Conservation (phyloP, 1,140 invertebrate genomes). For the Drosophila pectinifera region DNA sequence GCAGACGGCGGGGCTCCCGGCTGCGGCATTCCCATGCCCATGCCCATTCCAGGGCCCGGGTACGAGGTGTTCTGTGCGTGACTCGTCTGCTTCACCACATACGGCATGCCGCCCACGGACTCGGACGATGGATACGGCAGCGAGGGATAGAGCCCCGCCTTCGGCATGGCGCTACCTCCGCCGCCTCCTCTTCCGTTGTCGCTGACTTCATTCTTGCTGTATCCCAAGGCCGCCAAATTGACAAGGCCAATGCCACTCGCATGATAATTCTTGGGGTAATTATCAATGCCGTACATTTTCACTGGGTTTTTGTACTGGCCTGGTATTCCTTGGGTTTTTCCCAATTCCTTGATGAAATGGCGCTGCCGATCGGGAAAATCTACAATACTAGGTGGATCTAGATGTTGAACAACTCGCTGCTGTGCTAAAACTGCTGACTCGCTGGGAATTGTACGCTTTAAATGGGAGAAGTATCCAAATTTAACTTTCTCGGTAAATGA, state of each 20-base stretch:
- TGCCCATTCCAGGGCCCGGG: slow-evolving; percentile 21
- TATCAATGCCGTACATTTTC: slow-evolving; percentile 77
- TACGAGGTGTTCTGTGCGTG: slow-evolving; percentile 55
- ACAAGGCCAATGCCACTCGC: slow-evolving; percentile 81
- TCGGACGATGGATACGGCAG: slow-evolving; percentile 74
- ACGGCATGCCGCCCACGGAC: slow-evolving; percentile 62
- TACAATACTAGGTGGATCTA: slow-evolving; percentile 22
- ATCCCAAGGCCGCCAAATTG: slow-evolving; percentile 78
- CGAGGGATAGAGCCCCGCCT: slow-evolving; percentile 74
- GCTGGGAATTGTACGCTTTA: slow-evolving; percentile 63
- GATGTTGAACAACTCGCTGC: slow-evolving; percentile 45
- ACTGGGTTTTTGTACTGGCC: slow-evolving; percentile 13
- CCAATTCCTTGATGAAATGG: slow-evolving; percentile 38
- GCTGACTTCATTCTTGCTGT: slow-evolving; percentile 76
- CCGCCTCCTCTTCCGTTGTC: slow-evolving; percentile 8
- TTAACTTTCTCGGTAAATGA: slow-evolving; percentile 76
- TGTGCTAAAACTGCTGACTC: slow-evolving; percentile 71
- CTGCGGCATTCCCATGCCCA: slow-evolving; percentile 51
- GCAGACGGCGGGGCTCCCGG: slow-evolving; percentile 36
- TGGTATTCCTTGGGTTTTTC: slow-evolving; percentile 5
- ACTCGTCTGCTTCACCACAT: slow-evolving; percentile 69
- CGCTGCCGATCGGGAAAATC: slow-evolving; percentile 32
- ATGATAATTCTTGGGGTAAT: slow-evolving; percentile 84
- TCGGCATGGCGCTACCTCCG: slow-evolving; percentile 34
- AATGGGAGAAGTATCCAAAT: slow-evolving; percentile 77